A percentile compares a stretch with the other conserved stretches of the same genome.
Conservation (phyloP, 2,888 invertebrate species). For the Seladonia tumulorum region DNA sequence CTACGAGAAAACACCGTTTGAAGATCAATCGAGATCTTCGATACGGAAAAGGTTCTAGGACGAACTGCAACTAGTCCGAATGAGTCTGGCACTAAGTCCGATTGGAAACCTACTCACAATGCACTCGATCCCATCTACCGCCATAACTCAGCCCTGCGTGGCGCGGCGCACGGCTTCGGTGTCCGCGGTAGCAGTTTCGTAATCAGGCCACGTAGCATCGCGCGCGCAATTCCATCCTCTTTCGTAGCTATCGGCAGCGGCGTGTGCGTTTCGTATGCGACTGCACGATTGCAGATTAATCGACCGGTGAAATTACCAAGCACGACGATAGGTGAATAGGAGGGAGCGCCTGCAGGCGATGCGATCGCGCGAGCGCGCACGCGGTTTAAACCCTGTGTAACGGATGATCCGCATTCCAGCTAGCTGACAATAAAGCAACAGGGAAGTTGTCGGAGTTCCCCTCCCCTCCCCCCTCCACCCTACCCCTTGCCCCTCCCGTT, state of each 20-base stretch:
- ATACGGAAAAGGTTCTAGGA: background rate
- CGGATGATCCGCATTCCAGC: slow-evolving; percentile 57
- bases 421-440: slow-evolving; percentile 43
- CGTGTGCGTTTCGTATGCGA: slow-evolving; percentile 37
- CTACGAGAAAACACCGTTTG: no score
- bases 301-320: slow-evolving; percentile 42
- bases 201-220: slow-evolving; percentile 24
- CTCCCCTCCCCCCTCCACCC: background rate
- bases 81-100: background rate
- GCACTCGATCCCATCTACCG: background rate
- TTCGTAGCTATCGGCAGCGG: background rate
- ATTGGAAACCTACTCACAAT: background rate
- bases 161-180: background rate
- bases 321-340: slow-evolving; percentile 1
- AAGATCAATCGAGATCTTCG: background rate
- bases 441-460: slow-evolving; percentile 25
- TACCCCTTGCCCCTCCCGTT: background rate
- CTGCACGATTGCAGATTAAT: slow-evolving; percentile 47
- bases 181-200: slow-evolving; percentile 23
- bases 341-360: slow-evolving; percentile 4
- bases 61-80: background rate
- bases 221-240: slow-evolving; percentile 7
- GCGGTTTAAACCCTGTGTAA: slow-evolving; percentile 26
- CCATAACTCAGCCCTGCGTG: background rate
- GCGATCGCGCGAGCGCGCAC: background rate